Percentiles rank a stretch among this genome's conserved stretches.
These are phyloP conservation scores for Syrmaticus mikado DNA, from an alignment of 2,113 vertebrate species.

Conservation along the genomic window DNA sequence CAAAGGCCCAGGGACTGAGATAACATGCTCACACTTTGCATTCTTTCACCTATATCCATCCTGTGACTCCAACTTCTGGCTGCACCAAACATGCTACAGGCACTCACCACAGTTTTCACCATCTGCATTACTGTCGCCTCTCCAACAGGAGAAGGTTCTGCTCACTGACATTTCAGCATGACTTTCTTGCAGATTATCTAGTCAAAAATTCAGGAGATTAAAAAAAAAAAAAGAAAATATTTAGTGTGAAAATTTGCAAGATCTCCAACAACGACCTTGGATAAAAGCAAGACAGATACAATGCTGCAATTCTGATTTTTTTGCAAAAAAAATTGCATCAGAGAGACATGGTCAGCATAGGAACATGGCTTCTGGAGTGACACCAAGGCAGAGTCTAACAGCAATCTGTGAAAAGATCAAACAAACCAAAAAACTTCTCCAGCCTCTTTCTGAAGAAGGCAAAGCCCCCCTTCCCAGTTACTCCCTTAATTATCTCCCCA, in stretches of 20 bases:
- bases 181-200: neutral
- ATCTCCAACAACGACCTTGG: neutral
- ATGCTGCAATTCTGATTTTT: neutral
- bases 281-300: neutral
- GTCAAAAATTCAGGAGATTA: neutral
- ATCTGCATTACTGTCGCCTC: neutral
- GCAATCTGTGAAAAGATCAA: neutral
- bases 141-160: neutral
- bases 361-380: neutral
- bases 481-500: neutral
- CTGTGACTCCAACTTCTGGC: neutral
- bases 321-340: neutral
- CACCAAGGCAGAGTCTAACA: neutral
- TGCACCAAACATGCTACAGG: neutral
- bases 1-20: neutral
- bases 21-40: neutral
- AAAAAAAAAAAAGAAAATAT: neutral
- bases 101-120: neutral
- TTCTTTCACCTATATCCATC: neutral
- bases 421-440: neutral
- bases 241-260: neutral
- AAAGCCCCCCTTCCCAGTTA: neutral
- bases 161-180: neutral
- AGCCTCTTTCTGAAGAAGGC: neutral
- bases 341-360: neutral